Base-by-base conservation (phyloP, 2,113 vertebrate species). In the Cochlearius cochlearius region DNA sequence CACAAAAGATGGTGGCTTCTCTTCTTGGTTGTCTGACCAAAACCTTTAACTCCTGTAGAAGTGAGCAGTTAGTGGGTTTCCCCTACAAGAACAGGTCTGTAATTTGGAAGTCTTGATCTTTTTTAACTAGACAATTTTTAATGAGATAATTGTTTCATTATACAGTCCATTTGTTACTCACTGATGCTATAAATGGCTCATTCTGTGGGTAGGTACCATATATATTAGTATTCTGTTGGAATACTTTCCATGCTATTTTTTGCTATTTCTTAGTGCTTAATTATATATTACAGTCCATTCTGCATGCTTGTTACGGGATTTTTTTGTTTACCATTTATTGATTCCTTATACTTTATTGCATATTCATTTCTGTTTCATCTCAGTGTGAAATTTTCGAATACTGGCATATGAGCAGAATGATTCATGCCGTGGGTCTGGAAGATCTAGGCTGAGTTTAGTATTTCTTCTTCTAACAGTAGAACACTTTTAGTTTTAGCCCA, bases 101-200 rank as follows among this genome's bases (percentile, higher is more conserved):
- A 68, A 71, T 85, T 85, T 85, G 3, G 18, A 94, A 90, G 8
- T 64, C 43, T 64, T 1, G 3, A 68, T 85, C 7, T 85, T 85
- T 94, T 82, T 68, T 62, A 89, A 82, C 43, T 56, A 79, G 43
- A 39, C 36, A 94, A 39, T 59, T 89, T 93, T 52, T 45, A 89
- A 91, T 87, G 16, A 69, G 71, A 52, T 60, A 86, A 90, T 94
- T 73, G 82, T 85, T 96, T 93, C 84, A 58, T 95, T 94, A 82
- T 82, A 39, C 53, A 88, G 25, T 75, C 74, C 53, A 38, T 92
- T 94, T 0, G 3, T 89, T 93, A 89, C 77, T 95, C 84, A 85
- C 17, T 5, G 12, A 19, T 79, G 21, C 53, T 93, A 94, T 81
- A 96, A 94, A 93, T 78, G 58, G 39, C 34, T 91, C 23, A 30